phyloP scores from a whole-genome alignment of 2,113 vertebrate species.

The Microtus pennsylvanicus region DNA sequence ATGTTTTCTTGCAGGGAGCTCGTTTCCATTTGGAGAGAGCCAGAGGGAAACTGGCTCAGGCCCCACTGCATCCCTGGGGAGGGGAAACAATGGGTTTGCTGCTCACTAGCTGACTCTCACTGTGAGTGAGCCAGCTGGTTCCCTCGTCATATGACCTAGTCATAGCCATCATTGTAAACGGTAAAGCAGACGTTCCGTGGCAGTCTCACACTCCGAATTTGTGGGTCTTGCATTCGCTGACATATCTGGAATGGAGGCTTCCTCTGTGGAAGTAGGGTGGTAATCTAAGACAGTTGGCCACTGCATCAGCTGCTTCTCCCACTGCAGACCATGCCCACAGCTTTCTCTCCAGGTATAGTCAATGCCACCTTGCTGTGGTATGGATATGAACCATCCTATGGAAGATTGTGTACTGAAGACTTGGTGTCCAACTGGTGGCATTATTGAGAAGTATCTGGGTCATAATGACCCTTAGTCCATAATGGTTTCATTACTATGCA shows the following conservation, averaged over 20 bases:
- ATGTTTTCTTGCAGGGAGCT: background rate
- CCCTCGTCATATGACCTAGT: background rate
- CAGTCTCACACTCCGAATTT: background rate
- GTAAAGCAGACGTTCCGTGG: background rate
- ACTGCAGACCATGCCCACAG: rapidly evolving
- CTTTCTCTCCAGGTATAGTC: background rate
- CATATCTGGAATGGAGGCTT: background rate
- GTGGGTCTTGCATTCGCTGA: background rate
- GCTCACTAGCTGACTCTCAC: background rate
- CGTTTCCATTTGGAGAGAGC: background rate
- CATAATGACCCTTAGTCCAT: background rate
- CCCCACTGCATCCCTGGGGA: background rate
- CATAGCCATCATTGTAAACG: rapidly evolving
- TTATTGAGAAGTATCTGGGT: background rate
- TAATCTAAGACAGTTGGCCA: background rate
- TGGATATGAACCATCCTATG: background rate
- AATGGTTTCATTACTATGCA: background rate
- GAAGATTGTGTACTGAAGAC: background rate
- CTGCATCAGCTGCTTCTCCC: background rate
- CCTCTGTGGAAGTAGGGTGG: background rate
- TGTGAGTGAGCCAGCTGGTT: rapidly evolving
- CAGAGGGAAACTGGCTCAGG: background rate
- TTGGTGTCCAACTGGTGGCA: background rate
- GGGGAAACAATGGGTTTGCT: rapidly evolving
- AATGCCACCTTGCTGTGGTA: background rate